Percentiles rank a stretch among this genome's conserved stretches.
These are phyloP conservation scores for Agapetus fuscipes DNA, from an alignment of 2,888 invertebrate genomes.

Conservation along the genomic window DNA sequence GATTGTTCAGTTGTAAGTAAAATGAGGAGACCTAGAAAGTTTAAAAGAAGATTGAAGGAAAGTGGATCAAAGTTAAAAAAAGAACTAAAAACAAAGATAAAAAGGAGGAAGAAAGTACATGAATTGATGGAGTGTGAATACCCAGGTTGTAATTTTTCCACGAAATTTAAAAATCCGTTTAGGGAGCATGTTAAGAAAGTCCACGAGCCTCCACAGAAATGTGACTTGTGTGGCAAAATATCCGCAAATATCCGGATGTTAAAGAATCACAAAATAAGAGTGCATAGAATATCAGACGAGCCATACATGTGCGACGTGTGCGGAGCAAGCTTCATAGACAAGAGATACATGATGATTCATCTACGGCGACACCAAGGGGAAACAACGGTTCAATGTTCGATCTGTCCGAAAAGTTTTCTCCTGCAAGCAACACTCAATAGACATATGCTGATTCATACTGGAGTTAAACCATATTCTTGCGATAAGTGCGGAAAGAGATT, in stretches of 20 bases:
- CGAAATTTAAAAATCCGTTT: neutral
- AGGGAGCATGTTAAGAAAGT: neutral
- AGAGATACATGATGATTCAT: constrained; percentile 14
- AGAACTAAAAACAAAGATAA: neutral
- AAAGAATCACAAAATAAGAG: neutral
- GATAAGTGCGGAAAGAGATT: constrained; percentile 34
- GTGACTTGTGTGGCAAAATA: neutral
- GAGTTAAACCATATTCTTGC: constrained; percentile 37
- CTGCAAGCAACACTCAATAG: constrained; percentile 33
- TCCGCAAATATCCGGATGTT: neutral
- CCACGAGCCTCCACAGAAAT: neutral
- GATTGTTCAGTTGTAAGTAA: too few relatives aligned
- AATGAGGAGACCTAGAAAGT: too few relatives aligned
- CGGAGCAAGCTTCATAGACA: constrained; percentile 11
- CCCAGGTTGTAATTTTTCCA: neutral
- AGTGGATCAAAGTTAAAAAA: too few relatives aligned
- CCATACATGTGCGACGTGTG: constrained; percentile 14
- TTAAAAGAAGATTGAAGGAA: too few relatives aligned
- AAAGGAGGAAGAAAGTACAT: constrained; percentile 3
- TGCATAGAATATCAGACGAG: neutral
- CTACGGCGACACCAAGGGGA: constrained; percentile 16
- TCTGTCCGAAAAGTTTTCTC: constrained; percentile 26
- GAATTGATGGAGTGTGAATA: neutral
- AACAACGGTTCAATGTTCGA: constrained; percentile 27
- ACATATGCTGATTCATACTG: constrained; percentile 34